A percentile compares a stretch with the other conserved stretches of the same genome.
phyloP scores from a whole-genome alignment of 1,140 invertebrate species.

The Nymphalis io region DNA sequence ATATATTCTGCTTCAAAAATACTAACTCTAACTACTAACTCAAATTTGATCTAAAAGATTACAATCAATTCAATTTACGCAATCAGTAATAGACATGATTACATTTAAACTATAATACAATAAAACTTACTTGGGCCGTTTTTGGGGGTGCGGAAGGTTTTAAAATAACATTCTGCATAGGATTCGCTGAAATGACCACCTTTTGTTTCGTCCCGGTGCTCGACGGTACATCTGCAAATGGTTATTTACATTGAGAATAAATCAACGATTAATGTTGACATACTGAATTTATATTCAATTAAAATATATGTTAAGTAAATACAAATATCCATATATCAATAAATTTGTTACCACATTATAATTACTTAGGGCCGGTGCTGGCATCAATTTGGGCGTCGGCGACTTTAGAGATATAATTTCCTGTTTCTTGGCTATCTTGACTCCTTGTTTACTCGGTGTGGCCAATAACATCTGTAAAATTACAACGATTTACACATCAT shows the following conservation, averaged over 20 bases:
- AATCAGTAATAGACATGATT: too few species aligned
- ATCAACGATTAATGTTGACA: background rate
- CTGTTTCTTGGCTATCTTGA: constrained; percentile 56
- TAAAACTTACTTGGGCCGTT: constrained; percentile 55
- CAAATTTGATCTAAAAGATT: too few species aligned
- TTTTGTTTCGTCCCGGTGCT: constrained; percentile 73
- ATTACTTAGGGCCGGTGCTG: constrained; percentile 82
- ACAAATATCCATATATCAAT: background rate
- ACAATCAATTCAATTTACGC: too few species aligned
- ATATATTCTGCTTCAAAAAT: background rate
- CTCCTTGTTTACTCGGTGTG: constrained; percentile 58
- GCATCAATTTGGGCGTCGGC: constrained; percentile 86
- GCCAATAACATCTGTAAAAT: constrained; percentile 62
- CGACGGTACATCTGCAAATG: constrained; percentile 36
- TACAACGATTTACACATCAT: background rate
- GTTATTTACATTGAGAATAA: constrained; percentile 47
- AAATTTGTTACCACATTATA: constrained; percentile 39
- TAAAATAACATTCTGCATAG: constrained; percentile 81
- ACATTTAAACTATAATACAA: constrained; percentile 13
- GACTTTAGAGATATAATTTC: constrained; percentile 78
- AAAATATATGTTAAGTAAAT: too few species aligned
- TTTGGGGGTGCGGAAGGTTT: constrained; percentile 57
- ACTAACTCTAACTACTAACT: too few species aligned
- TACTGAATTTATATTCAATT: background rate
- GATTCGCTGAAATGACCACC: constrained; percentile 82